Base-by-base conservation (phyloP, 1,140 invertebrate genomes). In the Agrypnia vestita region DNA sequence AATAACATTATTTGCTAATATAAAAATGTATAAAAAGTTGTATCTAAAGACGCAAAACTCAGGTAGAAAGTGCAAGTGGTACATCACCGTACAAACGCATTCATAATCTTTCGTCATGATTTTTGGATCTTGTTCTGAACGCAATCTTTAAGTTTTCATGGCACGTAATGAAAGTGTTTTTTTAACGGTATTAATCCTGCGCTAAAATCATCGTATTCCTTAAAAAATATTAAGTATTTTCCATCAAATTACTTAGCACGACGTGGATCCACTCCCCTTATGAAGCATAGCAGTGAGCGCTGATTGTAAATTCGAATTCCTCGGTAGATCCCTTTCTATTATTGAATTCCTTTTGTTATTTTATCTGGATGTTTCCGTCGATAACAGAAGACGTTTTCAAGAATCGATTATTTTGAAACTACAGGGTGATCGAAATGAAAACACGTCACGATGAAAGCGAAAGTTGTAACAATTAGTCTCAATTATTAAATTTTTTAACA, bases 21-120 rank as follows among this genome's bases (percentile, higher is more conserved):
- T n/a, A n/a, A n/a, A n/a, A n/a, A n/a, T n/a, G n/a, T n/a, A n/a
- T n/a, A n/a, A n/a, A n/a, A n/a, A n/a, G n/a, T n/a, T 13, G 46
- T 3, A 11, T 25, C 49, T 61, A 73, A 78, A 73, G 75, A 78
- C 72, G 49, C 76, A 69, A 61, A 61, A 17, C 61, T 75, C 80
- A 81, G 80, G 80, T 81, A 81, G 76, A 81, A 81, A 81, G 80
- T 75, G 80, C 80, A 81, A 81, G 80, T 81, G 80, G 59, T 43
- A 56, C 55, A 56, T 78, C 67, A 78, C 75, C 43, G 73, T 81
- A 46, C 49, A 81, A 78, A 81, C 76, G 59, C 73, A 80, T 80
- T 80, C 69, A 49, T 55, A 75, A 75, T 71, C 55, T 74, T 44
- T 8, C 44, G 4, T 25, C 44, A 67, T n/a, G 15, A 17, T 13